Percentiles rank a stretch among this genome's conserved stretches.
phyloP scores from a whole-genome alignment of 2,888 invertebrate genomes.

The Hydriomena furcata region DNA sequence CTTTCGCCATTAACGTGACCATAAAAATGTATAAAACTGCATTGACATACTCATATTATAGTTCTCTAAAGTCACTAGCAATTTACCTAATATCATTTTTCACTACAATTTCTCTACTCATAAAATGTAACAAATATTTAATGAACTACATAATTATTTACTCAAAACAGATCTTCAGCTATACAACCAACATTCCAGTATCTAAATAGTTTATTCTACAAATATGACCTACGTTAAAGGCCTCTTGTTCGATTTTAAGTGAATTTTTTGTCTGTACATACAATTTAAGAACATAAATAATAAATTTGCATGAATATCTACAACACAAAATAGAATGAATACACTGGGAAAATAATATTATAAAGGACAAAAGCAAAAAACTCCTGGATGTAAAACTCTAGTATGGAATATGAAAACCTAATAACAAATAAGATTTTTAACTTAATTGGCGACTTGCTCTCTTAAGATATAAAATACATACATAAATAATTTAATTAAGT shows the following conservation, averaged over 20 bases:
- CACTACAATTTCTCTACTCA: conserved; percentile 39
- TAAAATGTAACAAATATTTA: conserved; percentile 30
- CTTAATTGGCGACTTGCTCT: conserved; percentile 25
- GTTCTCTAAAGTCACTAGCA: conserved; percentile 54
- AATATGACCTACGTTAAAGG: conserved; percentile 33
- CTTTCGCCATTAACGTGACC: conserved; percentile 67
- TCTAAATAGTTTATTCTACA: conserved; percentile 39
- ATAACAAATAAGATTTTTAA: conserved; percentile 13
- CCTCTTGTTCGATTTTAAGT: conserved; percentile 36
- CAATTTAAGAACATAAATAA: conserved; percentile 3
- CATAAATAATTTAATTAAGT: conserved; percentile 26
- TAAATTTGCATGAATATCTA: neutral
- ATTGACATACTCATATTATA: conserved; percentile 43
- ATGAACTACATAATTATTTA: conserved; percentile 35
- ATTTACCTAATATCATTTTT: conserved; percentile 42
- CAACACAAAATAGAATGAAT: neutral
- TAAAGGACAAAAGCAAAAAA: conserved; percentile 12
- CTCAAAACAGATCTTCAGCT: conserved; percentile 39
- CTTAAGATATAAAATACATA: conserved; percentile 26
- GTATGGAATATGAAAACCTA: conserved; percentile 5
- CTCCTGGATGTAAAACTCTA: conserved; percentile 10
- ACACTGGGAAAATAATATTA: neutral
- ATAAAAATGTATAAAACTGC: conserved; percentile 78
- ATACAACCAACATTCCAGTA: conserved; percentile 43
- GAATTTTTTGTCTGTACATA: conserved; percentile 10